phyloP scores from a whole-genome alignment of 2,113 vertebrate genomes.

The Ginglymostoma cirratum region DNA sequence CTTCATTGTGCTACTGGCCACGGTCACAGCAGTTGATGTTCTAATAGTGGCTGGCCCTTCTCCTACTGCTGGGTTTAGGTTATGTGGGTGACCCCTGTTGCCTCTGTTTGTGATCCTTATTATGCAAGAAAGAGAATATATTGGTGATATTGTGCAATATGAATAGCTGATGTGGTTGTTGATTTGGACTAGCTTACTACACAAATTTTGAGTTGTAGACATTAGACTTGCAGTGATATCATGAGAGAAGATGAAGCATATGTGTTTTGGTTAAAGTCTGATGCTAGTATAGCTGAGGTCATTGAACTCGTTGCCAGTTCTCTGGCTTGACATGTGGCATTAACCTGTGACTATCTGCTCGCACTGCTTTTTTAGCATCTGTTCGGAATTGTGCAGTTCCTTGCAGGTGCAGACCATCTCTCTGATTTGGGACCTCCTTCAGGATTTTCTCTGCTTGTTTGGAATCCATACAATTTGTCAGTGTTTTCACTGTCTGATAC shows the following conservation, averaged over 20 bases:
- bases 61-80: too few relatives aligned
- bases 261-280: background rate
- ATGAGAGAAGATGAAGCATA: background rate
- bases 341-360: background rate
- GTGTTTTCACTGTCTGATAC: background rate
- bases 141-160: too few relatives aligned
- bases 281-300: background rate
- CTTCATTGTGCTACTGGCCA: background rate
- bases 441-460: background rate
- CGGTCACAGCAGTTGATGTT: background rate
- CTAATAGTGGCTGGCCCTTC: background rate
- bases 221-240: background rate
- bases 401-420: background rate
- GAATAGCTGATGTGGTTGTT: background rate
- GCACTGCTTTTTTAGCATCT: background rate
- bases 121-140: background rate
- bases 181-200: background rate
- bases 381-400: background rate
- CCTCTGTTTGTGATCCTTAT: background rate
- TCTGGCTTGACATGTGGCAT: background rate
- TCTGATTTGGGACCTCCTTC: background rate
- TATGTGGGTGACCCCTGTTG: too few relatives aligned
- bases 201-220: background rate
- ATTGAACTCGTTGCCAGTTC: background rate
- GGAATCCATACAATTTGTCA: background rate